Evolutionary conservation across 2,888 invertebrate genomes (phyloP).

Genomic region (Latheticus oryzae): DNA sequence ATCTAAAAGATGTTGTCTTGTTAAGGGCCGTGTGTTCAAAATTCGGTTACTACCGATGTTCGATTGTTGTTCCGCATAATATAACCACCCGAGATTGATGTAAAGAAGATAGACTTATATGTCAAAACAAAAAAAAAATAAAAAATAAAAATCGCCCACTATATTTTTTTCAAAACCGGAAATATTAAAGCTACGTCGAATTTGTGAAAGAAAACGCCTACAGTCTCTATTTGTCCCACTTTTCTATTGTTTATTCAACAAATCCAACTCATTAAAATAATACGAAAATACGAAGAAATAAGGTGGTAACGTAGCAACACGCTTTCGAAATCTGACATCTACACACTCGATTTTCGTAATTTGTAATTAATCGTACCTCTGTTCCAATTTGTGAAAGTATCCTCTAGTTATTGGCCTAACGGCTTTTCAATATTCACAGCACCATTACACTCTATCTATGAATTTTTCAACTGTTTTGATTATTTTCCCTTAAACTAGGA

Average conservation of each 20-base stretch:
- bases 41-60: conserved; percentile 44
- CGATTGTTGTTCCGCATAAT: conserved; percentile 56
- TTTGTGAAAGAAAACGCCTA: conserved; percentile 37
- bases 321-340: too few species aligned
- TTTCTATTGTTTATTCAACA: conserved; percentile 29
- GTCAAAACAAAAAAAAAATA: too few species aligned
- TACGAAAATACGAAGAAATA: too few species aligned
- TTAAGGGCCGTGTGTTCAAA: conserved; percentile 36
- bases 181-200: conserved; percentile 31
- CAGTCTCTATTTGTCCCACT: conserved; percentile 29
- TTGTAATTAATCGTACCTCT: too few species aligned
- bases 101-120: conserved; percentile 59
- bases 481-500: too few species aligned
- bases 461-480: too few species aligned
- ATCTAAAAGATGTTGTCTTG: conserved; percentile 37
- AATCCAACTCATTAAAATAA: conserved; percentile 25
- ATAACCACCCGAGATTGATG: conserved; percentile 57
- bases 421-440: too few species aligned
- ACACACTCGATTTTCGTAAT: too few species aligned
- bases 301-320: too few species aligned
- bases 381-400: too few species aligned
- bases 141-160: conserved; percentile 36
- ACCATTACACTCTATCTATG: too few species aligned
- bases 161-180: conserved; percentile 33
- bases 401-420: too few species aligned